Base-by-base conservation (phyloP, 37 sponge, comb jelly and placozoan species). In the Hexactinellida sp. region DNA sequence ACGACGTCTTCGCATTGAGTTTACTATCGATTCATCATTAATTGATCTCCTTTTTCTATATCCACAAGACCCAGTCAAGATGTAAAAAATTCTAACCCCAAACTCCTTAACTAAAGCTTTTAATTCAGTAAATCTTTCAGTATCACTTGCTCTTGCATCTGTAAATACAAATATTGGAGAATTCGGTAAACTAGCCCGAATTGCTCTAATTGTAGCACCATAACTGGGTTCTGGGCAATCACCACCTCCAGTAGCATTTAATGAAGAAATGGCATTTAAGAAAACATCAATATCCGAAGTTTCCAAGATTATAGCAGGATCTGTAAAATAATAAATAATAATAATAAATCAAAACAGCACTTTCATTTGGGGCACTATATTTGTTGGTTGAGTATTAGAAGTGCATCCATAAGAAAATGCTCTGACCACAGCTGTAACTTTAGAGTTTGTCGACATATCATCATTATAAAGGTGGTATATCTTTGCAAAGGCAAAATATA, bases 121-220 rank as follows among this genome's bases (percentile, higher is more conserved):
- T 0, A 83, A 83, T 38, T 37, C 83, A 83, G 52, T 54, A 23
- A 83, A 0, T 0, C 54, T 82, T 30, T 86, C 0, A 38, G 0
- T 19, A 86, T 89, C 89, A 54, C 38, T 54, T 0, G 86, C 86
- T 24, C 82, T 54, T 83, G 92, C 92, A 84, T 91, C 89, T 10
- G 92, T 91, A 55, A 87, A 91, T 38, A 91, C 89, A 87, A 85
- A 91, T 37, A 91, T 85, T 35, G 87, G 76, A 34, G 92, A 85
- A 5, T 54, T 38, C 24, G 88, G 82, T 34, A 89, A 54, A 54
- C 92, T 91, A 9, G 85, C 89, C 21, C 37, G 24, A 16, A 87
- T 52, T 37, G 92, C 92, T 54, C 92, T 85, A 37, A 89, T 86
- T 16, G 88, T 37, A 1, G 92, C 92, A 37, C 89, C 92, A 54